Percentiles rank a stretch among this genome's conserved stretches.
Evolutionary conservation across 2,113 vertebrate genomes (phyloP).

Genomic region (Chionis minor): DNA sequence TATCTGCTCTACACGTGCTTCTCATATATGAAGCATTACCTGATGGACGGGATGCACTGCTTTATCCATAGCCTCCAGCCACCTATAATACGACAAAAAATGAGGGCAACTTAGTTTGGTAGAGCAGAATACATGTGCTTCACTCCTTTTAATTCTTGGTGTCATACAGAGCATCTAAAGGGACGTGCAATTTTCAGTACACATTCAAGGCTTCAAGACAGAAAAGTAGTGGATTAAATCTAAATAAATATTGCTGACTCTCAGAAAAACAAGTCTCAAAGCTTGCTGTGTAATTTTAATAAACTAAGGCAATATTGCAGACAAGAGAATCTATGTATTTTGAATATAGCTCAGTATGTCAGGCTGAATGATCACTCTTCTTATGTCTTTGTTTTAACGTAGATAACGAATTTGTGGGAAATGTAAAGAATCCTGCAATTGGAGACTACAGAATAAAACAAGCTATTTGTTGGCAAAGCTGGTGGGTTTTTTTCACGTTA

Average conservation of each 20-base stretch:
- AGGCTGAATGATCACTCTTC: background rate
- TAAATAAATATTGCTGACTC: background rate
- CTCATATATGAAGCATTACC: slow-evolving; percentile 66
- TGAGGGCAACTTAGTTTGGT: background rate
- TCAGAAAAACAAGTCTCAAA: background rate
- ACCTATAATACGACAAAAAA: slow-evolving; percentile 72
- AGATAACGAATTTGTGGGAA: background rate
- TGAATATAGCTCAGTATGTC: background rate
- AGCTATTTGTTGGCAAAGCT: background rate
- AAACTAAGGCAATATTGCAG: background rate
- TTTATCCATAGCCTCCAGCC: slow-evolving; percentile 88
- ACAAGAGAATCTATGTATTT: background rate
- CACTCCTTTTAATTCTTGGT: background rate
- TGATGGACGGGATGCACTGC: slow-evolving; percentile 83
- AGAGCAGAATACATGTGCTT: background rate
- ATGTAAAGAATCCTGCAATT: background rate
- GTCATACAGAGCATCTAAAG: background rate
- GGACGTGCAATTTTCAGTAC: background rate
- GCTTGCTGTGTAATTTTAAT: background rate
- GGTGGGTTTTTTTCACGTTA: background rate
- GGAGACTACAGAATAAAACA: background rate
- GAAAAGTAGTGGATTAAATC: background rate
- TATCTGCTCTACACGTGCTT: background rate
- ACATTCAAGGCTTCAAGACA: background rate
- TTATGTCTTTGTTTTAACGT: background rate